phyloP scores from a whole-genome alignment of 2,113 vertebrate genomes.

The Colius striatus region DNA sequence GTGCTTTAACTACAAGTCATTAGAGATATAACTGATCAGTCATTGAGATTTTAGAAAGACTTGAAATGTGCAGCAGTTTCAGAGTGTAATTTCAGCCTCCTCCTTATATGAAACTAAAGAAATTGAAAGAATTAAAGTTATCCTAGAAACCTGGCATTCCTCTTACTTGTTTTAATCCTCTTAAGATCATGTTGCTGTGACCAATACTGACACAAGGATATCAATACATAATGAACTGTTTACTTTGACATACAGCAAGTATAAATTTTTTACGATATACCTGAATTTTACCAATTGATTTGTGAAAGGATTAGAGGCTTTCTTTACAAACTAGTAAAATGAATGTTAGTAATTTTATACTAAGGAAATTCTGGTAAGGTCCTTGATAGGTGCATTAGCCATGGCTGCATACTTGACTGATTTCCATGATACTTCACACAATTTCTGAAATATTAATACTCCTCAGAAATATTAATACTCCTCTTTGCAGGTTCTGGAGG shows the following conservation, averaged over 20 bases:
- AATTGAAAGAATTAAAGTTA: not conserved
- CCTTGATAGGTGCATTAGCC: not conserved
- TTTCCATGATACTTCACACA: rapidly evolving
- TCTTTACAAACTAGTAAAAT: not conserved
- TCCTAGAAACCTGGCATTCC: not conserved
- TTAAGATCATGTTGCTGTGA: not conserved
- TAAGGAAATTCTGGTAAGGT: not conserved
- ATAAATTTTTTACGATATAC: not conserved
- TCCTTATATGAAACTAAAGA: not conserved
- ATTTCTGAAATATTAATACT: not conserved
- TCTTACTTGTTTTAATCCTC: not conserved
- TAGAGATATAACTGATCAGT: not conserved
- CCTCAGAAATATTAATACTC: not conserved
- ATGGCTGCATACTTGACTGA: not conserved
- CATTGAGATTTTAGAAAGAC: not conserved
- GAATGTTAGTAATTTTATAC: not conserved
- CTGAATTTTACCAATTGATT: not conserved
- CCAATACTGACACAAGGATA: not conserved
- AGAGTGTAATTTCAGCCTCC: not conserved
- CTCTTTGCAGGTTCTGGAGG: not conserved
- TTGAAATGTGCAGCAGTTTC: not conserved
- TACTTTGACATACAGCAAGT: not conserved
- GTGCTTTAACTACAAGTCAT: not conserved
- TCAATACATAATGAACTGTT: not conserved
- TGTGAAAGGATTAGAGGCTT: not conserved